Base-by-base conservation (phyloP, 2,113 vertebrate species). In the Ailuropoda melanoleuca region DNA sequence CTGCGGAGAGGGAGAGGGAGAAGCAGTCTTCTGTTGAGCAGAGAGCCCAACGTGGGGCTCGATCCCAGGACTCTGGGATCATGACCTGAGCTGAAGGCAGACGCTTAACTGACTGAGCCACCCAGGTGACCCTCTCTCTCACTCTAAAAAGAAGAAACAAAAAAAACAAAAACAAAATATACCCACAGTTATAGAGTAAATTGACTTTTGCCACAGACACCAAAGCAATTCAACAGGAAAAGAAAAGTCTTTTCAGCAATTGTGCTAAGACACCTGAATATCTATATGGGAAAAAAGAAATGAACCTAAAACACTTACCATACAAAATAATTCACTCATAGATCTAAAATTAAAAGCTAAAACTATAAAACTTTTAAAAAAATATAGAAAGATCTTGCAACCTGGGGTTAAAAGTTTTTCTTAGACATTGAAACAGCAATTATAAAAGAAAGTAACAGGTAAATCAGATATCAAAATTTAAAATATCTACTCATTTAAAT, bases 281-380 rank as follows among this genome's bases (percentile, higher is more conserved):
- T 50, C 26, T 39, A n/a, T 43, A 5, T 60, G 48, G 39, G 1
- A 14, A 34, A 85, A 56, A 88, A n/a, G n/a, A 74, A 53, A 74
- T 19, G 39, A 64, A 37, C 19, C 24, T 68, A 29, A 87, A 77
- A 70, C 9, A 2, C 39, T 96, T 90, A 86, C 11, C 12, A 58
- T 58, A 53, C 8, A 46, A 60, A 90, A 90, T 5, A 80, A 50
- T 43, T 37, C 62, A 86, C n/a, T 74, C 13, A 46, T 55, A 83
- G n/a, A 90, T 72, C 3, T 64, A 93, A 90, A 85, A 64, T 83
- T 92, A 43, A 94, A 92, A 64, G n/a, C 78, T 60, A 75, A 94
- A 78, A 24, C 14, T 62, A 14, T 34, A 85, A 95, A 74, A 34
- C 15, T 50, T 88, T 93, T 75, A 55, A 8, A 34, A 86, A 48